Evolutionary conservation across 2,797 vertebrate genomes (phyloP).

Genomic region (Siniperca undulata): DNA sequence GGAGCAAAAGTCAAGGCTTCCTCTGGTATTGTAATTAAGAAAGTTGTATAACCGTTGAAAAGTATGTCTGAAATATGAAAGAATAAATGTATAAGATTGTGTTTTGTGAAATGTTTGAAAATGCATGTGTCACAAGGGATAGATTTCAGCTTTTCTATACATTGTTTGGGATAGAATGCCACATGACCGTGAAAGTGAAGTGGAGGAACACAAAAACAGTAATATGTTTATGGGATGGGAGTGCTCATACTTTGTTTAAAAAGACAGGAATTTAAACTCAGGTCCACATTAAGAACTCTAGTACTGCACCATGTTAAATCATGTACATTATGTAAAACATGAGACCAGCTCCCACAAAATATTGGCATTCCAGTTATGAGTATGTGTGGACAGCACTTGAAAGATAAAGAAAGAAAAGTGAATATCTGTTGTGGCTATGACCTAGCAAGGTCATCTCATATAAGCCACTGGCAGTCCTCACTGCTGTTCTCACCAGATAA

Average conservation of each 20-base stretch:
- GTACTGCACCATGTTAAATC: slow-evolving; percentile 5
- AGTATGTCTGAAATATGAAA: not conserved
- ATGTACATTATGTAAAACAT: not conserved
- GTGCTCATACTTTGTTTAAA: not conserved
- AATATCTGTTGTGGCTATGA: slow-evolving; percentile 10
- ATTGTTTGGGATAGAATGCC: not conserved
- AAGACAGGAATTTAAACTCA: not conserved
- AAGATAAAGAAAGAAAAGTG: not conserved
- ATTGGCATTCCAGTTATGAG: not conserved
- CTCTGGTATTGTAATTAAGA: not conserved
- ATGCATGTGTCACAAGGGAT: not conserved
- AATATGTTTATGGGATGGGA: not conserved
- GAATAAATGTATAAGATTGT: not conserved
- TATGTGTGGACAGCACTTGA: not conserved
- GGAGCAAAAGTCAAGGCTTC: slow-evolving; percentile 1
- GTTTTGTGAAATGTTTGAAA: not conserved
- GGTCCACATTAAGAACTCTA: not conserved
- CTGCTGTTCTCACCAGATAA: not conserved
- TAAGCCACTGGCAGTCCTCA: not conserved
- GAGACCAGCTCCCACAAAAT: not conserved
- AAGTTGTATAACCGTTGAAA: not conserved
- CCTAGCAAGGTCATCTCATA: slow-evolving; percentile 36
- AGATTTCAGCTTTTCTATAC: not conserved
- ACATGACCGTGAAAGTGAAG: not conserved
- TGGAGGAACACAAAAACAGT: not conserved